A percentile compares a stretch with the other conserved stretches of the same genome.
phyloP scores from a whole-genome alignment of 1,140 invertebrate species.

The Ectropis grisescens region DNA sequence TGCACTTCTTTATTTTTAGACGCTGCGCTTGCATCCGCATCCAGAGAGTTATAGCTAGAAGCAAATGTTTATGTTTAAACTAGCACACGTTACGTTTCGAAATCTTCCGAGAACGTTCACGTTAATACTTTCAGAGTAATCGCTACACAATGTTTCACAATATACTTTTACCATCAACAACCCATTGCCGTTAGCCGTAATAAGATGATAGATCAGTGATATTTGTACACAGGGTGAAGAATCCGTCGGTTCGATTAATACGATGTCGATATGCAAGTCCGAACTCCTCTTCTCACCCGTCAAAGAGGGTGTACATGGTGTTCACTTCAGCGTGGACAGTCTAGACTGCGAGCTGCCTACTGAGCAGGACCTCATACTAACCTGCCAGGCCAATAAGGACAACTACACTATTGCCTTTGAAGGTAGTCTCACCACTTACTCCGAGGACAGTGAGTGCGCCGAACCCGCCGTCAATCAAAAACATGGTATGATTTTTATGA shows the following conservation, averaged over 20 bases:
- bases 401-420: constrained; percentile 96
- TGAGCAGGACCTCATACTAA: constrained; percentile 87
- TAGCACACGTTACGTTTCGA: constrained; percentile 44
- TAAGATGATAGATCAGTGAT: too few species aligned
- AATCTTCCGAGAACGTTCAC: constrained; percentile 39
- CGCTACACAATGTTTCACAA: too few species aligned
- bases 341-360: constrained; percentile 85
- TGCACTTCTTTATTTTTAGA: constrained; percentile 22
- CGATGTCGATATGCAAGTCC: constrained; percentile 90
- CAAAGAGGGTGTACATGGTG: constrained; percentile 80
- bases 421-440: constrained; percentile 87
- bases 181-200: too few species aligned
- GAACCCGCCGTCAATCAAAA: constrained; percentile 62
- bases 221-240: constrained; percentile 79
- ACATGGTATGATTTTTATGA: constrained; percentile 34
- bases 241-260: constrained; percentile 80
- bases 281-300: constrained; percentile 92
- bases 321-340: constrained; percentile 91
- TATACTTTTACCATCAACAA: too few species aligned
- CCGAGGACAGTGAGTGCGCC: constrained; percentile 79
- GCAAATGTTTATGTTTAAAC: constrained; percentile 56
- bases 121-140: constrained; percentile 9
- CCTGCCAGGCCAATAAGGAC: constrained; percentile 91
- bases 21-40: constrained; percentile 26
- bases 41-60: constrained; percentile 28